Evolutionary conservation across 2,888 invertebrate species (phyloP).

Genomic region (Chouioia cunea): DNA sequence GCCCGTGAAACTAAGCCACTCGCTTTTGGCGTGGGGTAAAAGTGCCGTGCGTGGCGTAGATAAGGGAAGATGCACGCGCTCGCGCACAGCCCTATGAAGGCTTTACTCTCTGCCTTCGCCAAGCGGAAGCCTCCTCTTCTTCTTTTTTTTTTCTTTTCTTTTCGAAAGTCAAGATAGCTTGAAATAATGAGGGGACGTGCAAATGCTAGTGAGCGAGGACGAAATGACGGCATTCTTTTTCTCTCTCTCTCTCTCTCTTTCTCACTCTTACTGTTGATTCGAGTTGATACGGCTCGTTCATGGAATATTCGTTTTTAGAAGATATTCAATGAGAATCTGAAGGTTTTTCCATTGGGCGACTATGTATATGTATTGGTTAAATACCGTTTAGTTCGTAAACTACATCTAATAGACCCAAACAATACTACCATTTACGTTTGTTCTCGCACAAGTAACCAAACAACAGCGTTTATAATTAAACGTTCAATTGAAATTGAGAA

Average conservation of each 20-base stretch:
- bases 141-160: slow-evolving; percentile 1
- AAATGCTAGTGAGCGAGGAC: background rate
- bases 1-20: too few species aligned
- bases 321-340: too few species aligned
- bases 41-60: slow-evolving; percentile 18
- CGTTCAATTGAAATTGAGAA: too few species aligned
- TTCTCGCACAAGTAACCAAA: too few species aligned
- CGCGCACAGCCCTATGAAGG: background rate
- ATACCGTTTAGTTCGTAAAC: too few species aligned
- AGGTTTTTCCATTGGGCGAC: too few species aligned
- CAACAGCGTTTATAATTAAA: too few species aligned
- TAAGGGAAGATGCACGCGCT: slow-evolving; percentile 34
- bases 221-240: background rate
- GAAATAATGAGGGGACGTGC: slow-evolving; percentile 27
- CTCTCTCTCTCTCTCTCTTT: background rate
- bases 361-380: too few species aligned
- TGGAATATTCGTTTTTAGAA: too few species aligned
- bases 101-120: slow-evolving; percentile 1
- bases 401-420: too few species aligned
- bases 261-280: background rate
- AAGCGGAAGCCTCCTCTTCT: background rate
- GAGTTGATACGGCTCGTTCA: background rate
- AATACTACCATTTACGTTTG: too few species aligned
- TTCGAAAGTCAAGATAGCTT: slow-evolving; percentile 2
- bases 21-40: slow-evolving; percentile 1